Evolutionary conservation across 2,888 invertebrate species (phyloP).

Genomic region (Mythimna lalbum): DNA sequence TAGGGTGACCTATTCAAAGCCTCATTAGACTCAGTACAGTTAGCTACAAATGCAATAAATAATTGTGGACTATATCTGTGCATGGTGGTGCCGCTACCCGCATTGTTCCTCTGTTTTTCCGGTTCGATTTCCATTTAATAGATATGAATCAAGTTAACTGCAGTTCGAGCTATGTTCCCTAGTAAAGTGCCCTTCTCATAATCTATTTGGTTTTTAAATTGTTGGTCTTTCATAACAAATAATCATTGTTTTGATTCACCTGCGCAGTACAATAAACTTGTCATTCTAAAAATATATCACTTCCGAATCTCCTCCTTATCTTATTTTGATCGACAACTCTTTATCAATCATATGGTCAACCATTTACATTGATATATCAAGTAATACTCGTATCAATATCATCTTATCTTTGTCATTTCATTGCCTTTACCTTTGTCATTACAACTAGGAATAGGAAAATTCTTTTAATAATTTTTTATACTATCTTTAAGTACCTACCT

Average conservation of each 20-base stretch:
- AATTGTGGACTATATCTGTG: slow-evolving; percentile 51
- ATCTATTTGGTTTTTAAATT: background rate
- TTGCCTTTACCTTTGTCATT: no score
- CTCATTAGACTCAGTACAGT: slow-evolving; percentile 51
- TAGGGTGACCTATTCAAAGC: slow-evolving; percentile 17
- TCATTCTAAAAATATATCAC: slow-evolving; percentile 9
- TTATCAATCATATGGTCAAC: slow-evolving; percentile 34
- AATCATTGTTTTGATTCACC: background rate
- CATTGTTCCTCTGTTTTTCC: slow-evolving; percentile 59
- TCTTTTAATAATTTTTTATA: background rate
- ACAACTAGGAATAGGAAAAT: no score
- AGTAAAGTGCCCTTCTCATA: slow-evolving; percentile 5
- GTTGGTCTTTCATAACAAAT: background rate
- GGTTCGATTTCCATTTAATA: slow-evolving; percentile 58
- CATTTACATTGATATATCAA: slow-evolving; percentile 10
- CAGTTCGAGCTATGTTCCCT: slow-evolving; percentile 31
- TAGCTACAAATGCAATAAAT: slow-evolving; percentile 51
- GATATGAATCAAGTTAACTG: slow-evolving; percentile 57
- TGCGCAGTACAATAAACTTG: background rate
- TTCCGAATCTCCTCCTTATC: background rate
- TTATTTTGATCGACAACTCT: slow-evolving; percentile 9
- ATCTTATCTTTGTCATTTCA: background rate
- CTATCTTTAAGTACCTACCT: no score
- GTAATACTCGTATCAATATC: background rate
- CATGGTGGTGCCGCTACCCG: slow-evolving; percentile 56